Base-by-base conservation (phyloP, 2,888 invertebrate genomes). In the Macrostomum cliftonense region DNA sequence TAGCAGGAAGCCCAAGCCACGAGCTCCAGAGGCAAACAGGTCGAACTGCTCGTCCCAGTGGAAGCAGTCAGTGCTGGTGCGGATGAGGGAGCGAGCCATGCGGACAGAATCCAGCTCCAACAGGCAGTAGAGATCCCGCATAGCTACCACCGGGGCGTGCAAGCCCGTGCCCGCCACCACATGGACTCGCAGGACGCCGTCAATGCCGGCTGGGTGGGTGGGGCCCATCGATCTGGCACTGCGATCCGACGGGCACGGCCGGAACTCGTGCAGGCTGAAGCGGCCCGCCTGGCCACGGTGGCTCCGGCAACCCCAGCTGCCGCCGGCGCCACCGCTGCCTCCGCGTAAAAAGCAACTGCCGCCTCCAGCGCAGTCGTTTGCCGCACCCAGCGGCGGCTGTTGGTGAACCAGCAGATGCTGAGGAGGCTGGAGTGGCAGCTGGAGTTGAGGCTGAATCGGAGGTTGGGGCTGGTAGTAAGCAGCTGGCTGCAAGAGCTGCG, bases 21-120 rank as follows among this genome's bases (percentile, higher is more conserved):
- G 79, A 64, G 89, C 89, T 63, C 87, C 84, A 42, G 91, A 87
- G 54, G 95, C 75, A 66, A 97, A 95, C 61, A 97, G 74, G 67
- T 97, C 95, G 66, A 97, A 97, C 16, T 88, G 87, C 70, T 97
- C 97, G 66, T 95, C 91, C 97, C 97, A 97, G 71, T 95, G 91
- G 70, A 93, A 95, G 66, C 88, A 86, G 43, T 91, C 77, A 68
- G 91, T 91, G 2, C 91, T 89, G 1, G 88, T 89, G 49, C 91
- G 78, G 36, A 93, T 89, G 63, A 91, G 91, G 28, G 91, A 93
- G 50, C 93, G 76, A 37, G 91, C 93, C 73, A 89, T 89, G 72
- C 93, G 91, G 44, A 89, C 83, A 51, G 89, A 78, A 72, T 93
- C 93, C 64, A 93, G 87, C 71, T 97, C 95, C 53, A 97, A 75